Evolutionary conservation across 2,113 vertebrate genomes (phyloP), one percentile per base, ranked within the genome.

Genomic region (Phrynocephalus versicolor): DNA sequence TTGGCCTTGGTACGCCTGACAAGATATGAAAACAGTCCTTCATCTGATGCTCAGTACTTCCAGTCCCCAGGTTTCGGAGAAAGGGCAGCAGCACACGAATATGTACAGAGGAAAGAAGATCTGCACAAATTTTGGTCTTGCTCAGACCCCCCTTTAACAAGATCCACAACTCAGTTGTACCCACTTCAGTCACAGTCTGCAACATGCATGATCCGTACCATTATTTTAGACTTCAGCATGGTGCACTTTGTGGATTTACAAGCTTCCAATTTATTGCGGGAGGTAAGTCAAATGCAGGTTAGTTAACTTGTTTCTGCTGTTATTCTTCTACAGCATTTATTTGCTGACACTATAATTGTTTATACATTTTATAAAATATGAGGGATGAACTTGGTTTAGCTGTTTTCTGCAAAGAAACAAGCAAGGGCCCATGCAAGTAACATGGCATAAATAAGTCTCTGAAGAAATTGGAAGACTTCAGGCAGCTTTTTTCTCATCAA

Each of bases 221-320:
- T 96, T 87, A 92, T 96, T 87, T 89, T 95, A 89, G 95, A 95
- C 51, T 94, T 95, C 77, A 90, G 94, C 86, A 90, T 95, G 94
- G 94, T 95, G 1, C 94, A 94, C 2, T 93, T 92, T 57, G 94
- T 96, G 73, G 95, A 95, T 37, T 35, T 82, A 39, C 65, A 3
- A 33, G 93, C 92, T 82, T 87, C 80, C 1, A 80, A 91, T 14
- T 1, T 90, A 16, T 87, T 95, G 33, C 85, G 84, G 74, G 93
- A 94, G 91, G 95, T 92, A 62, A 84, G 93, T 79, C n/a, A 71
- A 1, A 3, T 7, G 0, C 0, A 45, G 16, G 37, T 74, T 33
- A 45, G 37, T 33, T 41, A n/a, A 37, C 64, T n/a, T 82, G 57
- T 51, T 51, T 35, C 27, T 35, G 23, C 65, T 84, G 70, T 37